These are phyloP conservation scores for Procambarus virginalis DNA, from an alignment of 1,140 invertebrate species.

Conservation along the genomic window DNA sequence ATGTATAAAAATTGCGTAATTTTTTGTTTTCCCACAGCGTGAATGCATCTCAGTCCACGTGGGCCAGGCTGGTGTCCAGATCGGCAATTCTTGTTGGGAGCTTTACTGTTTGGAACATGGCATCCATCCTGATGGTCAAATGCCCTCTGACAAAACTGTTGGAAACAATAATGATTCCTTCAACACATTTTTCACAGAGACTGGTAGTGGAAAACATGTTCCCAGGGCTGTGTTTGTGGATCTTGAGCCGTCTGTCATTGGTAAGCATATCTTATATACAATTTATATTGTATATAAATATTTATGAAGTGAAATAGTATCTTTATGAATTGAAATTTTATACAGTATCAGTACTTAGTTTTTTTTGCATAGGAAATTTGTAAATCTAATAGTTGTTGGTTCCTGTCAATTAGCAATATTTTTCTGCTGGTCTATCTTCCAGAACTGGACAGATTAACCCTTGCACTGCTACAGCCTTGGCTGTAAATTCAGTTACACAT, in stretches of 20 bases:
- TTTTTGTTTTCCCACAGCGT: not conserved
- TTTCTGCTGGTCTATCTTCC: too few species aligned
- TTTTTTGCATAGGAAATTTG: too few species aligned
- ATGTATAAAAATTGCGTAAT: too few species aligned
- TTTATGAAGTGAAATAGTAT: too few species aligned
- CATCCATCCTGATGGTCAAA: constrained; percentile 16
- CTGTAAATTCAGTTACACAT: too few species aligned
- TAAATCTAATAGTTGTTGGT: too few species aligned
- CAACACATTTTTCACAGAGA: constrained; percentile 21
- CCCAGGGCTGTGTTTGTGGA: constrained; percentile 14
- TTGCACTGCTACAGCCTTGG: too few species aligned
- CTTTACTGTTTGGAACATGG: constrained; percentile 10
- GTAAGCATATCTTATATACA: not conserved
- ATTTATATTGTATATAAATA: too few species aligned
- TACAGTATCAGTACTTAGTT: too few species aligned
- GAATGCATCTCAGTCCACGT: constrained; percentile 10
- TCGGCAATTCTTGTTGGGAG: constrained; percentile 13
- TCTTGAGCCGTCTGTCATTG: not conserved
- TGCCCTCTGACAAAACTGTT: constrained; percentile 5
- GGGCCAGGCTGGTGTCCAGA: constrained; percentile 17
- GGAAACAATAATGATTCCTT: constrained; percentile 12
- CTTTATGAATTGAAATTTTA: too few species aligned
- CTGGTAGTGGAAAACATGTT: constrained; percentile 6
- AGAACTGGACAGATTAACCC: too few species aligned
- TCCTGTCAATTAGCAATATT: too few species aligned